Evolutionary conservation across 2,797 vertebrate genomes (phyloP).

Genomic region (Carcharodon carcharias): DNA sequence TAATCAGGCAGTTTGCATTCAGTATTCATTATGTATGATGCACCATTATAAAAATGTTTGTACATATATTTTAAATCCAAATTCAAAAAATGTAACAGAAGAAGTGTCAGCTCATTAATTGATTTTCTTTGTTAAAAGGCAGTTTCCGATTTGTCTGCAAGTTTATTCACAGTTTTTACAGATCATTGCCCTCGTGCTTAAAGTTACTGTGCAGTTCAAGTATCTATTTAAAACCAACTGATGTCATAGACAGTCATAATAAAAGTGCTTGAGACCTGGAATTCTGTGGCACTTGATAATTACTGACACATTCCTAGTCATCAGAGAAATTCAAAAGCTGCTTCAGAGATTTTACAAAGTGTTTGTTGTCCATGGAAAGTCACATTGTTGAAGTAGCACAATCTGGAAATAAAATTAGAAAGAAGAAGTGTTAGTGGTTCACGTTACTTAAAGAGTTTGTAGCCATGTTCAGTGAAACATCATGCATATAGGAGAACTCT

Average conservation of each 20-base stretch:
- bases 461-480: background rate
- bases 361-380: background rate
- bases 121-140: background rate
- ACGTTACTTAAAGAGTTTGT: background rate
- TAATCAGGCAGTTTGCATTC: background rate
- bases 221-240: slow-evolving; percentile 45
- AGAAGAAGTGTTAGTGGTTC: background rate
- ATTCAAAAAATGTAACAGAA: background rate
- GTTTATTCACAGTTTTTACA: slow-evolving; percentile 49
- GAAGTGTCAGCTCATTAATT: background rate
- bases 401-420: background rate
- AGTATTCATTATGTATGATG: background rate
- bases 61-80: background rate
- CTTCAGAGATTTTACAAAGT: background rate
- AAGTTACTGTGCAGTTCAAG: slow-evolving; percentile 47
- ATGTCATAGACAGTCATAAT: slow-evolving; percentile 48
- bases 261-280: slow-evolving; percentile 42
- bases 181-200: slow-evolving; percentile 49
- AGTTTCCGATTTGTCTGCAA: background rate
- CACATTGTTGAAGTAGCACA: background rate
- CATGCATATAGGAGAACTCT: background rate
- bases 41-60: background rate
- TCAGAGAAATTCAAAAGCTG: background rate
- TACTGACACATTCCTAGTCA: slow-evolving; percentile 7
- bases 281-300: slow-evolving; percentile 48